phyloP scores from a whole-genome alignment of 2,113 vertebrate species.

The Cephalopholis sonnerati region DNA sequence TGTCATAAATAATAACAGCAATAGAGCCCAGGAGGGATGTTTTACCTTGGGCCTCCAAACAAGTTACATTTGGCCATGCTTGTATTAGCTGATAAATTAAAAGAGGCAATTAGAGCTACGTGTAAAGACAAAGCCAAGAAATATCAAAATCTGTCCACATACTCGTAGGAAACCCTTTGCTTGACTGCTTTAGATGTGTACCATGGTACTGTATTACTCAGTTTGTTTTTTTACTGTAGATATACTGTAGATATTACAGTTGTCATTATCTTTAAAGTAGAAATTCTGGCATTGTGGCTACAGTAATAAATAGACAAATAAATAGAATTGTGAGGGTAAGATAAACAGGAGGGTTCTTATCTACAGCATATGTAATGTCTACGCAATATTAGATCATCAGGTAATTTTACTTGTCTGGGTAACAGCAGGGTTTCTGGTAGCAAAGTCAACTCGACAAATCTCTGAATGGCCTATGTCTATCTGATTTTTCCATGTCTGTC shows the following conservation, averaged over 20 bases:
- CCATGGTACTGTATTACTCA: background rate
- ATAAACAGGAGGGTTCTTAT: background rate
- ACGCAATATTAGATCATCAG: background rate
- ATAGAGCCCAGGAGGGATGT: too few species aligned
- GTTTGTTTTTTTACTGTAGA: background rate
- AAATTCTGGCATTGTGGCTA: background rate
- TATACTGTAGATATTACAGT: background rate
- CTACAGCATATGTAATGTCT: background rate
- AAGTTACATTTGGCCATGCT: background rate
- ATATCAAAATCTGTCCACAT: constrained; percentile 1
- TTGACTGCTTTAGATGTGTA: background rate
- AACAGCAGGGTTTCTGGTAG: background rate
- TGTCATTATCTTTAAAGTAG: background rate
- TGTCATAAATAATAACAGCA: background rate
- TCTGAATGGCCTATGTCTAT: background rate
- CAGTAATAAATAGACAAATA: background rate
- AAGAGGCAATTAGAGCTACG: background rate
- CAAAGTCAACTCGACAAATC: background rate
- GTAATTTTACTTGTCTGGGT: background rate
- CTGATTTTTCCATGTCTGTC: background rate
- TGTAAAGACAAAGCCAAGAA: constrained; percentile 2
- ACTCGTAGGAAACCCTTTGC: background rate
- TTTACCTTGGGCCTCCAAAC: background rate
- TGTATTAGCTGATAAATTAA: background rate
- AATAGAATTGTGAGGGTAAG: background rate